Base-by-base conservation (phyloP, 1,140 invertebrate genomes). In the Psilanteris sp. region DNA sequence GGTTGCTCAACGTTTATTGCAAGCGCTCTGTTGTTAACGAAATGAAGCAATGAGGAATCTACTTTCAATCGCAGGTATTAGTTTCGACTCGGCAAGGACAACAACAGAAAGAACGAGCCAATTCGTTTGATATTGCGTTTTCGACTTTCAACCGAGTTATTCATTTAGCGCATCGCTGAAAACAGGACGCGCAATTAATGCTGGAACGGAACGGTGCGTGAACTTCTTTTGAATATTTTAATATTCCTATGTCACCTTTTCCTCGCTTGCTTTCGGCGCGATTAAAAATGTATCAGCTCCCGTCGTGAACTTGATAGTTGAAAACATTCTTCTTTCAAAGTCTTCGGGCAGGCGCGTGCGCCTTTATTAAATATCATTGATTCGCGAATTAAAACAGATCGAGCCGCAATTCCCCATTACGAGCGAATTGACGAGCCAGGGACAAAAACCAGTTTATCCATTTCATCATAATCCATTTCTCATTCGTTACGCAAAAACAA, bases 1-100 rank as follows among this genome's bases (percentile, higher is more conserved):
- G 79, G 80, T 80, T 79, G 78, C 54, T 10, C 64, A 44, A 79
- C 77, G 80, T 82, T 84, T 78, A 84, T 84, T 82, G 83, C 82
- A 80, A 82, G 80, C 77, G 76, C 79, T 79, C 36, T 27, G 46
- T 29, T 20, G 46, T 52, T 27, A 46, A 41, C 10, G 44, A 62
- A 73, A 68, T 67, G 64, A 66, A 44, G 66, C 64, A 75, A 78
- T 68, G 68, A 72, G 44, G 44, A 46, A 34, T 39, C 66, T 44
- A 39, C 55, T 44, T 55, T 46, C 39, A 57, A 39, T 57, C 50
- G 43, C 5, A 10, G 24, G 18, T 37, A 44, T 46, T 46, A 54
- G 20, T 37, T 34, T 5, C 11, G n/a, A 16, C 16, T 39, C 8
- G 3, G 15, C n/a, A 50, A 52, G 44, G 15, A 32, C 18, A 52